Percentiles rank a stretch among this genome's conserved stretches.
Evolutionary conservation across 2,113 vertebrate genomes (phyloP).

Genomic region (Myotis davidii): DNA sequence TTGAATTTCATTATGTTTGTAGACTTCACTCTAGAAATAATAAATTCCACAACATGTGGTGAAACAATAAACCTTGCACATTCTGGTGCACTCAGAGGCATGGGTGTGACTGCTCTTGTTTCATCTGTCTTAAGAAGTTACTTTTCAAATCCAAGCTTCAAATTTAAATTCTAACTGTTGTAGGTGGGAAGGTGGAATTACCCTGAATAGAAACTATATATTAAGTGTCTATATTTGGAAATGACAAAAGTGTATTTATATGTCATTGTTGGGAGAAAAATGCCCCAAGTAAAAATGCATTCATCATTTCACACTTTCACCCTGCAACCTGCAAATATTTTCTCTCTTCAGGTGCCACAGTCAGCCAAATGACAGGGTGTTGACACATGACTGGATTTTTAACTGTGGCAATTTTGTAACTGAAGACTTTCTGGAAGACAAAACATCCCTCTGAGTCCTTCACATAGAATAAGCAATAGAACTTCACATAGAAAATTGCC

Average conservation of each 20-base stretch:
- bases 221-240: constrained; percentile 23
- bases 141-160: constrained; percentile 58
- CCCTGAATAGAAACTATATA: neutral
- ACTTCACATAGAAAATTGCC: neutral
- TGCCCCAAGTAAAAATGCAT: constrained; percentile 6
- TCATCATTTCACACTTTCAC: constrained; percentile 35
- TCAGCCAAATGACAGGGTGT: neutral
- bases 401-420: neutral
- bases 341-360: neutral
- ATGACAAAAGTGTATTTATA: constrained; percentile 28
- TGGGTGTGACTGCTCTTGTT: constrained; percentile 39
- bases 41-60: constrained; percentile 73
- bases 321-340: neutral
- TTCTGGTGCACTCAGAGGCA: constrained; percentile 58
- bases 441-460: neutral
- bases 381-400: neutral
- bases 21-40: constrained; percentile 82
- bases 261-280: neutral
- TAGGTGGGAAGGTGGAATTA: neutral
- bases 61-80: constrained; percentile 69
- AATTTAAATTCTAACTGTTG: neutral
- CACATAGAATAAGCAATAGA: neutral
- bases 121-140: constrained; percentile 51
- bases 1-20: constrained; percentile 82
- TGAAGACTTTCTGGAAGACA: neutral